Evolutionary conservation across 2,113 vertebrate genomes (phyloP).

Genomic region (Petromus typicus): DNA sequence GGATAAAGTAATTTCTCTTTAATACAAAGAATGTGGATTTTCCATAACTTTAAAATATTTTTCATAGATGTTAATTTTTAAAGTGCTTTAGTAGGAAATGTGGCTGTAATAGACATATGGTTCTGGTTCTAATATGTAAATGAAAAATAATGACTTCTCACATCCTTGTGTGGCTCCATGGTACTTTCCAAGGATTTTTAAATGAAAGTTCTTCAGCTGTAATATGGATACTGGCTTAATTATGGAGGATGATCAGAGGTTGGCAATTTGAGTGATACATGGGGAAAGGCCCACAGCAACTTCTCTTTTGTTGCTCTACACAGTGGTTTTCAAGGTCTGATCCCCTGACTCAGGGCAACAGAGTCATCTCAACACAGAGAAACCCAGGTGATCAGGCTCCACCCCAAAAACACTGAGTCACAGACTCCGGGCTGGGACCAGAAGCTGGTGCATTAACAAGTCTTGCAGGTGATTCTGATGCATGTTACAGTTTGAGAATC

Average conservation of each 20-base stretch:
- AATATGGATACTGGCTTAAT: neutral
- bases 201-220: neutral
- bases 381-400: neutral
- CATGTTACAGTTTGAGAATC: neutral
- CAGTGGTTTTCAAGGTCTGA: neutral
- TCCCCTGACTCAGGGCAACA: neutral
- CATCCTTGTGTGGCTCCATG: neutral
- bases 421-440: neutral
- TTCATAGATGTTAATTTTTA: slow-evolving; percentile 21
- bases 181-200: neutral
- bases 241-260: neutral
- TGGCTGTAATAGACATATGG: neutral
- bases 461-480: neutral
- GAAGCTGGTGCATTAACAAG: neutral
- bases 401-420: neutral
- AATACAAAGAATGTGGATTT: neutral
- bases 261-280: neutral
- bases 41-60: neutral
- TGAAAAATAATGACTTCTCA: neutral
- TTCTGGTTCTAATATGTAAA: neutral
- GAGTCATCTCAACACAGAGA: neutral
- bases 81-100: neutral
- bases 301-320: neutral
- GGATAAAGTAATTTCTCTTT: neutral
- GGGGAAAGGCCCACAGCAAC: neutral